Evolutionary conservation across 1,140 invertebrate genomes (phyloP), one percentile per base, ranked within the genome.

Genomic region (Drosophila truncata): DNA sequence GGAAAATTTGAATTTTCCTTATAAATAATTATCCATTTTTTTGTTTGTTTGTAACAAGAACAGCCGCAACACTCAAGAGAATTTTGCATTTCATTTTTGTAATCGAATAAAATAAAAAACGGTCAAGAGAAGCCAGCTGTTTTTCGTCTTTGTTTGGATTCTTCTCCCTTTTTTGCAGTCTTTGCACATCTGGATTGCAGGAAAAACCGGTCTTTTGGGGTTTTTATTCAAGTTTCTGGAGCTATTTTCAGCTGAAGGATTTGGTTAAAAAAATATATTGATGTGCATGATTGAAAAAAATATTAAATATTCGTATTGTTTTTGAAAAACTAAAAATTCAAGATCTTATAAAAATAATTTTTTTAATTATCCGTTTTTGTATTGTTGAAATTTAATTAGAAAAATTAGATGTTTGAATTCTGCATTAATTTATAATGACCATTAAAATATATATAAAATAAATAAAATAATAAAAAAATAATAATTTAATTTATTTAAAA

Each of bases 51-150:
- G 72, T 82, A 77, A 75, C 50, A 65, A 42, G 71, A 81, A 63
- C 69, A 66, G 69, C 41, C 52, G 52, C 69, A 80, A 47, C 70
- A 75, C 64, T 75, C 65, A 46, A 37, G 35, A 44, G 57, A 41
- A 78, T 63, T 83, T 75, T 75, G 69, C 60, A 83, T 80, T 84
- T 83, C n/a, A 23, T 75, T 73, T 80, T 71, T 80, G 63, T 75
- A 71, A 67, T 25, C 27, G 61, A 70, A 80, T 66, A 75, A 76
- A 78, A 49, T 58, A 54, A 33, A 60, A 18, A 52, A 52, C 35
- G 10, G 31, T 47, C 41, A 33, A 41, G 23, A 35, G 18, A 33
- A 35, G 18, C 39, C 52, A 35, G 13, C 33, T 72, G 64, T 52
- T 11, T 50, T 27, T 8, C 8, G 18, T 58, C 33, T 46, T 57